Base-by-base conservation (phyloP, 2,888 invertebrate species). In the Aquatica leii region DNA sequence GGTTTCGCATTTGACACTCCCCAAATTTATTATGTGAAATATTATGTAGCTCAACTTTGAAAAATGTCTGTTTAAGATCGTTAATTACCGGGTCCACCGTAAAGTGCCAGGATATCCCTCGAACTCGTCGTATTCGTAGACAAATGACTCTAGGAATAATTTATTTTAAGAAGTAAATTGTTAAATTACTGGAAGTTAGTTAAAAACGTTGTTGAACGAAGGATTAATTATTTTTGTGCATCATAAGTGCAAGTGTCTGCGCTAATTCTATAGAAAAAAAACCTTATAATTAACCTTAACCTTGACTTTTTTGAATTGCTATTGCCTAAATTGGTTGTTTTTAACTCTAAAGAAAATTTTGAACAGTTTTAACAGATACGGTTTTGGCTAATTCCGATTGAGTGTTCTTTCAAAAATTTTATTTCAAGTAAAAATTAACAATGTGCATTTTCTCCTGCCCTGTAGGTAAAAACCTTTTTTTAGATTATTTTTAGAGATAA, bases 61-160 rank as follows among this genome's bases (percentile, higher is more conserved):
- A 81, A 81, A 81, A 81, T 81, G 81, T 73, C 75, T 76, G 71
- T 80, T 80, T 79, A 78, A 80, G 76, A 78, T 79, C 81, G 81
- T 81, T 81, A 81, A 81, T 81, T 81, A 81, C 79, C 70, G 75
- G 77, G 78, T 75, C 79, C 79, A 78, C 80, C 79, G 78, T 77
- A 76, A 65, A 76, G 77, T 80, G 81, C 81, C 81, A 77, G 73
- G 69, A 74, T 73, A 77, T 77, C 79, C 76, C 76, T 78, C 77
- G 78, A 75, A 76, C 76, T 77, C 77, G 77, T 73, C 74, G 74
- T 76, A 74, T 70, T 71, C 74, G 80, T 75, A 79, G 81, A 79
- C 81, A 81, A 81, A 81, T 81, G 79, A 80, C 78, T 74, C 75
- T 74, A 70, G 73, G 72, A 69, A 76, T 80, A 78, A 81, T 80